Evolutionary conservation across 2,113 vertebrate genomes (phyloP).

Genomic region (Phyllostomus discolor): DNA sequence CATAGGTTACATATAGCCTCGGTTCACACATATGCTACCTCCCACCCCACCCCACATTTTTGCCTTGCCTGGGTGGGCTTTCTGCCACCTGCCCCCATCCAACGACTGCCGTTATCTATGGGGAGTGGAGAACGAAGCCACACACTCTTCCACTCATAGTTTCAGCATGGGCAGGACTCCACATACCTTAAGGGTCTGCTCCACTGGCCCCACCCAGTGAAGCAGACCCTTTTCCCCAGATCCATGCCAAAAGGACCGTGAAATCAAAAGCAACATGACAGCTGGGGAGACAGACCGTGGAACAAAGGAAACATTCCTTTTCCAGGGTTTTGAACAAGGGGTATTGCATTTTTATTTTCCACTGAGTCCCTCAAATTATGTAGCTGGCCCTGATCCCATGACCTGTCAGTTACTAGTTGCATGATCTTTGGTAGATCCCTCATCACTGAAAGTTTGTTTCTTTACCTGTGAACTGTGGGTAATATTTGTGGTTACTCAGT

Average conservation of each 20-base stretch:
- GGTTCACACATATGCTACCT: accelerated
- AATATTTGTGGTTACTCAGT: not conserved
- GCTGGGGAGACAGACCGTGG: not conserved
- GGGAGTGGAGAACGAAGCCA: accelerated
- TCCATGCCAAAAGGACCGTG: not conserved
- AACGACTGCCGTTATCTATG: not conserved
- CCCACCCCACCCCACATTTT: accelerated
- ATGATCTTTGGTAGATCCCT: not conserved
- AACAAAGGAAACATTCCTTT: not conserved
- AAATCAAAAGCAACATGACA: not conserved
- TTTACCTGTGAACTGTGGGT: not conserved
- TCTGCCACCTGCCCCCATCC: not conserved
- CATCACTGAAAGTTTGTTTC: not conserved
- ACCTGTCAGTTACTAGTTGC: not conserved
- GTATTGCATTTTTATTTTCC: not conserved
- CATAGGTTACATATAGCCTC: not conserved
- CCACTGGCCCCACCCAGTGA: not conserved
- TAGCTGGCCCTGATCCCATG: not conserved
- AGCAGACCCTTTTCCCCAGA: not conserved
- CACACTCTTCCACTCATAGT: accelerated
- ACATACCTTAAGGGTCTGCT: not conserved
- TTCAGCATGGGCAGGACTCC: no score
- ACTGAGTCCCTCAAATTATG: not conserved
- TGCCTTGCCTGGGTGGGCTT: not conserved
- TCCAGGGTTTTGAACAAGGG: not conserved